These are phyloP conservation scores for Apoda limacodes DNA, from an alignment of 2,888 invertebrate species.

Conservation along the genomic window DNA sequence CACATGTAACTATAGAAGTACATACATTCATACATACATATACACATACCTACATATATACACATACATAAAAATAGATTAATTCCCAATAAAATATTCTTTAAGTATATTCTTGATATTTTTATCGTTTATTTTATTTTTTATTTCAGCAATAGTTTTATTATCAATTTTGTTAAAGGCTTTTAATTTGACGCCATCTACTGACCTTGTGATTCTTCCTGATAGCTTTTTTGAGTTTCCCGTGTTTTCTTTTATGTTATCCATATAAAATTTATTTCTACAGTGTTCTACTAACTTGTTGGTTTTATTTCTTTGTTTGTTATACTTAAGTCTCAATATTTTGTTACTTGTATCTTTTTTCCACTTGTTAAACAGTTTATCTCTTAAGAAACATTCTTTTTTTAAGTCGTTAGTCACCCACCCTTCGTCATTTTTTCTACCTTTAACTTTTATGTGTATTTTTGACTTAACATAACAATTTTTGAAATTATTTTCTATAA, in stretches of 20 bases:
- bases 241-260: too few relatives aligned
- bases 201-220: conserved; percentile 1
- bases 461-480: neutral
- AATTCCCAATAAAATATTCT: too few relatives aligned
- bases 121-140: too few relatives aligned
- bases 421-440: neutral
- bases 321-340: neutral
- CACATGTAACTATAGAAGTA: too few relatives aligned
- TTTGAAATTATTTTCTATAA: neutral
- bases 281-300: neutral
- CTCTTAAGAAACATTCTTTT: neutral
- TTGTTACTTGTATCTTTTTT: neutral
- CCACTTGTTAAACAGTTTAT: neutral
- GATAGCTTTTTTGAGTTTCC: too few relatives aligned
- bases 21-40: too few relatives aligned
- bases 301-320: neutral
- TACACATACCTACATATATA: too few relatives aligned
- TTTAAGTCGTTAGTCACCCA: neutral
- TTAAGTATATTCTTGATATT: too few relatives aligned
- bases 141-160: neutral
- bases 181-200: conserved; percentile 1
- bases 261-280: neutral
- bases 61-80: too few relatives aligned
- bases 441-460: neutral
- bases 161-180: neutral